Evolutionary conservation across 2,797 vertebrate genomes (phyloP), one percentile per base, ranked within the genome.

Genomic region (Clarias platycephalus): DNA sequence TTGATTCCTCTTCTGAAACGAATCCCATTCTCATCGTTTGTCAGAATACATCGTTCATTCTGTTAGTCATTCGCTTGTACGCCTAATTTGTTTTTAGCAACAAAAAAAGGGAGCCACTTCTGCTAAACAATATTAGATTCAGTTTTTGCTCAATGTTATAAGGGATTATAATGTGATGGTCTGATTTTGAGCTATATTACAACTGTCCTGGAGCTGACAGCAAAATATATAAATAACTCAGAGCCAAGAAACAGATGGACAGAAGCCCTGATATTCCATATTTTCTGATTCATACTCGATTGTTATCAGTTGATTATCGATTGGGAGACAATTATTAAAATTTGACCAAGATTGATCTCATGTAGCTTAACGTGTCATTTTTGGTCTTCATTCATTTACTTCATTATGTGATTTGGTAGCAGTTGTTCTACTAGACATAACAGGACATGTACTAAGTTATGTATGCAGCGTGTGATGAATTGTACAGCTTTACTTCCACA

Each of bases 1-100:
- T 60, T 31, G 37, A 80, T 62, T 63, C 57, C 34, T 70, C 13
- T 57, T 37, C 66, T 79, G 53, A 68, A 84, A 79, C 8, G 3
- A 71, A 79, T 71, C 75, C 66, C 83, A 84, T 77, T 77, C 49
- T 70, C 53, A 8, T 66, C 71, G 79, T 81, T 70, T 82, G 81
- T 83, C 34, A 67, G 18, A 57, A 49, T 75, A 34, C n/a, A 24
- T 74, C 1, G 2, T 68, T 57, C 31, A 15, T 64, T 60, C 12
- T 62, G n/a, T 67, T 77, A 57, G 24, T 67, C 44, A 66, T 66
- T 24, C 37, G 26, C n/a, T 58, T 53, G 8, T 4, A 31, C 18
- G n/a, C 12, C 44, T 66, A 26, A 12, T 26, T 77, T 74, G 26
- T 37, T 76, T 66, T 34, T 63, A 44, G 28, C 82, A 5, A 58